Evolutionary conservation across 2,797 vertebrate genomes (phyloP), one percentile per base, ranked within the genome.

Genomic region (Pseudocheirus occidentalis): DNA sequence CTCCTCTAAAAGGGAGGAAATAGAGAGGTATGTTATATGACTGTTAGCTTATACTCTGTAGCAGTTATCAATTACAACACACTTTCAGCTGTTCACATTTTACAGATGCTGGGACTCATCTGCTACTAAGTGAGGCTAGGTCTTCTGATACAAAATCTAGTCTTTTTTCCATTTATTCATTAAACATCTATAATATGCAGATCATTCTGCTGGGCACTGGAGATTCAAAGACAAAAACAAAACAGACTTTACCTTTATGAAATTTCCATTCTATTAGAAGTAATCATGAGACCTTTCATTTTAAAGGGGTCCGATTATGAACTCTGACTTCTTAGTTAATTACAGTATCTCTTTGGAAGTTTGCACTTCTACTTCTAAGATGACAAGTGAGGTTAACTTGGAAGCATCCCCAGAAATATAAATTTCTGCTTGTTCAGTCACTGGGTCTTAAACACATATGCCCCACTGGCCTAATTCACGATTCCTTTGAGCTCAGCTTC

Each of bases 331-430:
- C 91, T 94, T 40, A 92, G 28, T 87, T 55, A 81, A 87, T 28
- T 92, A 91, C 87, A 93, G 7, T 34, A 46, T 94, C 3, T 62
- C 90, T 95, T 91, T 87, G 55, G 53, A 96, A 91, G 46, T 53
- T 18, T 40, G 11, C 21, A 46, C 40, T 55, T 13, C 5, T 90
- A 18, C 58, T 93, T 93, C n/a, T 89, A 87, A 58, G 5, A 3
- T 91, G 16, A 62, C 12, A 73, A 66, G 50, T 12, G 54, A 0
- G 46, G 50, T 6, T 91, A 11, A 90, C 89, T 62, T n/a, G 3
- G 50, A 90, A 14, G 18, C 91, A 0, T 46, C 90, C 4, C 53
- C 21, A 0, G 55, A 13, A 27, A 62, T 90, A 73, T 81, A 53
- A 81, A 34, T 55, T 93, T 97, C 34, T 90, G 54, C 5, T 81